Evolutionary conservation across 2,113 vertebrate genomes (phyloP).

Genomic region (Macrotis lagotis): DNA sequence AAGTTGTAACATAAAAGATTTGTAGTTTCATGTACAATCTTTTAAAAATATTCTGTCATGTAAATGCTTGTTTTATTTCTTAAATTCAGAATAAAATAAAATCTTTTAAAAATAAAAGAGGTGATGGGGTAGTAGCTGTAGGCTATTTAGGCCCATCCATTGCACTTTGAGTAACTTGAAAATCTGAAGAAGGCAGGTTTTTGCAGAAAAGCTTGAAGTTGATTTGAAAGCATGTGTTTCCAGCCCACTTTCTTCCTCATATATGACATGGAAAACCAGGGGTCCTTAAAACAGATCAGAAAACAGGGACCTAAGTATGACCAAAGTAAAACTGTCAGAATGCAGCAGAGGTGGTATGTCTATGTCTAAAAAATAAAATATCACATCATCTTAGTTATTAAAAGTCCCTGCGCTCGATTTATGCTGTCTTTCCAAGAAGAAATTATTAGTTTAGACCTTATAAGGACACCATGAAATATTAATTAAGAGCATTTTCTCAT

Average conservation of each 20-base stretch:
- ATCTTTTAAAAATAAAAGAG: not conserved
- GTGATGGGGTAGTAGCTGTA: not conserved
- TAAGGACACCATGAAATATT: conserved; percentile 7
- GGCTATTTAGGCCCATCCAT: not conserved
- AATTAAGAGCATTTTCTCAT: conserved; percentile 1
- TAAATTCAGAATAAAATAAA: not conserved
- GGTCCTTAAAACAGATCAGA: not conserved
- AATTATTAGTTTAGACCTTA: conserved; percentile 11
- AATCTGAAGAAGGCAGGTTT: not conserved
- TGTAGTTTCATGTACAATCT: not conserved
- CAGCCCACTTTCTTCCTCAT: not conserved
- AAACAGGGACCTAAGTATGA: not conserved
- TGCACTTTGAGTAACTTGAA: not conserved
- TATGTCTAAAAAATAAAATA: not conserved
- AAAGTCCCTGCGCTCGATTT: conserved; percentile 3
- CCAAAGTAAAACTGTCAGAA: not conserved
- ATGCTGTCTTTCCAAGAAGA: not conserved
- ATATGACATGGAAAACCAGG: not conserved
- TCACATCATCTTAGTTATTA: not conserved
- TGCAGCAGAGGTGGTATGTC: not conserved
- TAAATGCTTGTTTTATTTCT: not conserved
- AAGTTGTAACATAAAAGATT: not conserved
- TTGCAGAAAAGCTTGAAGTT: not conserved
- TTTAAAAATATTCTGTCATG: not conserved
- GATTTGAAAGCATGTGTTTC: not conserved